phyloP scores from a whole-genome alignment of 2,113 vertebrate genomes.

The Protobothrops flavoviridis region DNA sequence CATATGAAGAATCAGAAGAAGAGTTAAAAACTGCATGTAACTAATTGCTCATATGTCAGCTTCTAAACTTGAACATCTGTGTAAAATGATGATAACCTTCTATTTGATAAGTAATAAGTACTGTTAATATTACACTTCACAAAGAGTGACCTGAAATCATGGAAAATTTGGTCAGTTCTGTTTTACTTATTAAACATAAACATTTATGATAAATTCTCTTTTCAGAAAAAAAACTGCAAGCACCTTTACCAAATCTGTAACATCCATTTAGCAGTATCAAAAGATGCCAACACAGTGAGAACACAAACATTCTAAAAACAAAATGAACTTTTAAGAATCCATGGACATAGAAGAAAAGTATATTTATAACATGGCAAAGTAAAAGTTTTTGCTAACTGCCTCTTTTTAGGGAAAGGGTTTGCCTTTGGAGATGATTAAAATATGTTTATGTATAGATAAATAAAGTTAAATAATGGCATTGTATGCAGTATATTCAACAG shows the following conservation, averaged over 20 bases:
- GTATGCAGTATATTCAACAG: background rate
- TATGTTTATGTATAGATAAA: background rate
- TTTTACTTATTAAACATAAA: background rate
- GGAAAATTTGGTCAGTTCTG: background rate
- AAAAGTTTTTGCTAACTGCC: background rate
- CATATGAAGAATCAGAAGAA: background rate
- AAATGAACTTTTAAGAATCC: background rate
- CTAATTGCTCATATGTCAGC: background rate
- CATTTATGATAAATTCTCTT: background rate
- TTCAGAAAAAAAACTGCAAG: background rate
- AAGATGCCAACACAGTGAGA: background rate
- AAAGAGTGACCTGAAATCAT: background rate
- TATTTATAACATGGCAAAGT: background rate
- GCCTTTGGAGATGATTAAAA: background rate
- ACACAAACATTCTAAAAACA: background rate
- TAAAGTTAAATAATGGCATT: background rate
- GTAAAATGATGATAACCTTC: background rate
- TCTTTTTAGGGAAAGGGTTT: background rate
- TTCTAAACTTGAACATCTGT: background rate
- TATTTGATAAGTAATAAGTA: background rate
- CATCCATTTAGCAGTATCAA: background rate
- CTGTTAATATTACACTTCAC: background rate
- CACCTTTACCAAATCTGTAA: background rate
- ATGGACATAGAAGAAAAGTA: background rate
- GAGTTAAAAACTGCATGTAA: background rate